Base-by-base conservation (phyloP, 2,888 invertebrate species). In the Eudasyphora cyanicolor region DNA sequence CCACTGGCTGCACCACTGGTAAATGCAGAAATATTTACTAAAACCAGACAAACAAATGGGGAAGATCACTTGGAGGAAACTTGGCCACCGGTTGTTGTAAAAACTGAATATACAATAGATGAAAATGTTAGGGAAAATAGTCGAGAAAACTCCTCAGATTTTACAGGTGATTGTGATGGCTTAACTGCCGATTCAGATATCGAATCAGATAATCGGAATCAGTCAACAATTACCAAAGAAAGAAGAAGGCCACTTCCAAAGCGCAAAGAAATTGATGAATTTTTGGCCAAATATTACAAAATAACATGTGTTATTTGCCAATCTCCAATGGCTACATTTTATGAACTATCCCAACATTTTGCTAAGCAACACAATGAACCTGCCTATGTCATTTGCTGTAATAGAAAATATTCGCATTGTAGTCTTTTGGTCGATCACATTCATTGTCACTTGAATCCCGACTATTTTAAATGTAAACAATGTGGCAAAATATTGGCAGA, bases 391-490 rank as follows among this genome's bases (percentile, higher is more conserved):
- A 74, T 87, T 10, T 92, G 92, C 75, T 92, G 92, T 76, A 89
- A 88, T 29, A 89, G 88, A 3, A 91, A 91, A 83, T 90, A 90
- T 10, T 87, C 86, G 17, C 89, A 90, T 70, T 88, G 91, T 0
- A 88, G 90, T 1, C 83, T 88, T 2, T 88, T 92, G 10, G 89
- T 91, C 0, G 92, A 92, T 75, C 92, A 92, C 76, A 86, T 92
- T 74, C 88, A 89, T 1, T 87, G 88, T 0, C 92, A 92, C 83
- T 86, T 90, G 69, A 87, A 92, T 74, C 91, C 91, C 0, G 89
- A 90, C 2, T 86, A 90, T 12, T 92, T 91, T 27, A 91, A 90
- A 81, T 90, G 90, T 32, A 84, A 87, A 3, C 87, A 88, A 19
- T 90, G 90, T 74, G 85, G 86, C 2, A 89, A 89, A 24, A 86